These are phyloP conservation scores for Epinephelus awoara DNA, from an alignment of 2,797 vertebrate genomes.

Conservation along the genomic window DNA sequence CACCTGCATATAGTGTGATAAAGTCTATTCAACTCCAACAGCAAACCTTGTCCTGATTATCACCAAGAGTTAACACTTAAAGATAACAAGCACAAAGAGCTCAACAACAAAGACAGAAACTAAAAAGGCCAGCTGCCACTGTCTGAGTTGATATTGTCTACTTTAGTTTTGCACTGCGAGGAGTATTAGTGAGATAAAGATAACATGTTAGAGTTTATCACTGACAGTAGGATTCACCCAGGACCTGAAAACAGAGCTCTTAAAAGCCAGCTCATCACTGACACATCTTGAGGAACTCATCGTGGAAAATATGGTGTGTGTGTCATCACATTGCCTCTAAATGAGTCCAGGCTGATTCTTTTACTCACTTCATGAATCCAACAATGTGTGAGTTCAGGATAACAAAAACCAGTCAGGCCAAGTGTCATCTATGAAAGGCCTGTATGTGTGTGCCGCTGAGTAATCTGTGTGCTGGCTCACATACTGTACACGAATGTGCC, in stretches of 20 bases:
- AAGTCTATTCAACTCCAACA: slow-evolving; percentile 6
- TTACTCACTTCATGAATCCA: background rate
- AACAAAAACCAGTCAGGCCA: background rate
- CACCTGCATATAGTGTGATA: slow-evolving; percentile 33
- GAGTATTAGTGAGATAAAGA: background rate
- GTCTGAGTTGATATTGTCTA: background rate
- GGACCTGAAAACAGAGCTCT: background rate
- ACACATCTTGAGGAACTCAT: slow-evolving; percentile 3
- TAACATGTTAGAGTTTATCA: background rate
- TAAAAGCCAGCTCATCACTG: background rate
- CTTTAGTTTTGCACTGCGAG: background rate
- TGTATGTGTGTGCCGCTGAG: slow-evolving; percentile 1
- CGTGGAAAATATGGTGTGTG: background rate
- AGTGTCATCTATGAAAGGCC: background rate
- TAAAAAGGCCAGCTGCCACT: background rate
- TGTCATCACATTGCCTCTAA: slow-evolving; percentile 25
- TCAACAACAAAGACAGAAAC: background rate
- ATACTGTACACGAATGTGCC: slow-evolving; percentile 26
- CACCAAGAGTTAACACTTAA: background rate
- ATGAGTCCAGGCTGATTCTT: slow-evolving; percentile 4
- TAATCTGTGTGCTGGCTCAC: slow-evolving; percentile 2
- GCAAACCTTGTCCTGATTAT: background rate
- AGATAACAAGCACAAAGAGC: slow-evolving; percentile 7
- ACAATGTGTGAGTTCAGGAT: background rate
- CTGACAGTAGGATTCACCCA: background rate